A percentile compares a stretch with the other conserved stretches of the same genome.
Evolutionary conservation across 2,888 invertebrate species (phyloP).

Genomic region (Thyatira batis): DNA sequence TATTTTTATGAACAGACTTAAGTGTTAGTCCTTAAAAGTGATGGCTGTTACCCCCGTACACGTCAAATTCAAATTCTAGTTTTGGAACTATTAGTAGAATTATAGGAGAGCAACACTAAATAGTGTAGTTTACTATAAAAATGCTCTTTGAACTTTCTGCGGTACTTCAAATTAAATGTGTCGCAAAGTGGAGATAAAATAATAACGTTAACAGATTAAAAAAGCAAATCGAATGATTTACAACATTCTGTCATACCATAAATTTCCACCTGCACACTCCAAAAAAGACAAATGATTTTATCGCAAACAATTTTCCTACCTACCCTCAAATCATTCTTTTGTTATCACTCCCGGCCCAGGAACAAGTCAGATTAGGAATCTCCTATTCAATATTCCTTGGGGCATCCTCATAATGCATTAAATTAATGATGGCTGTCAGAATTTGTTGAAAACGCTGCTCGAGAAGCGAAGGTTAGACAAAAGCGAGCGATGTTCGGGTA

Average conservation of each 20-base stretch:
- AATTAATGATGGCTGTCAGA: conserved; percentile 67
- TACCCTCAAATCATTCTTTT: not conserved
- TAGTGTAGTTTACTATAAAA: too few species aligned
- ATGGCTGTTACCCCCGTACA: not conserved
- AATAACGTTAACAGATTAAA: too few species aligned
- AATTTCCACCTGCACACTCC: not conserved
- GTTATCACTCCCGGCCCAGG: not conserved
- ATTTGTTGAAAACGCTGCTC: conserved; percentile 48
- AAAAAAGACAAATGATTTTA: not conserved
- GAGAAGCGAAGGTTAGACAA: conserved; percentile 37
- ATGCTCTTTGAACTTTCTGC: too few species aligned
- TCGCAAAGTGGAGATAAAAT: too few species aligned
- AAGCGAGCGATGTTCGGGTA: conserved; percentile 21
- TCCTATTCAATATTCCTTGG: conserved; percentile 4
- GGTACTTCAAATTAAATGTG: too few species aligned
- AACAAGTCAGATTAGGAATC: conserved; percentile 6
- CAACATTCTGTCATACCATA: not conserved
- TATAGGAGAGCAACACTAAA: too few species aligned
- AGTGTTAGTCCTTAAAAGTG: not conserved
- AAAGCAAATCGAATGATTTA: too few species aligned
- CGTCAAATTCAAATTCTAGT: not conserved
- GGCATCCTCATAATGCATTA: conserved; percentile 29
- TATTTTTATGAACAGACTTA: not conserved
- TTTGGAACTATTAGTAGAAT: not conserved
- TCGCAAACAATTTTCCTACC: not conserved